A percentile compares a stretch with the other conserved stretches of the same genome.
Evolutionary conservation across 2,888 invertebrate species (phyloP).

Genomic region (Epistrophella euchroma): DNA sequence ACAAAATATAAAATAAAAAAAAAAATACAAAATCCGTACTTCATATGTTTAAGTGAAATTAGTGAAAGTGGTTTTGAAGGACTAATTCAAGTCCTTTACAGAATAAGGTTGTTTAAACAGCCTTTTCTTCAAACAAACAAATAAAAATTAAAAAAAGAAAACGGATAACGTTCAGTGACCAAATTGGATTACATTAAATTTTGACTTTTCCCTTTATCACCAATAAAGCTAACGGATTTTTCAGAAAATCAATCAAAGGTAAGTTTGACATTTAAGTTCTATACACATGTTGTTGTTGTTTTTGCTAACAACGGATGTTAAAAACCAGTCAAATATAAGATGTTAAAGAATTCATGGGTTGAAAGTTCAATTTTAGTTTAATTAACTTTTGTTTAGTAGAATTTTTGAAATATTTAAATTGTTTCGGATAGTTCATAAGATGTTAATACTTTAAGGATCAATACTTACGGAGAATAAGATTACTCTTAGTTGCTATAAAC

Average conservation of each 20-base stretch:
- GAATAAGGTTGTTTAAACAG: neutral
- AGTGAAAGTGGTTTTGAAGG: conserved; percentile 22
- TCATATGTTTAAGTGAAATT: neutral
- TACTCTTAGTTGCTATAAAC: neutral
- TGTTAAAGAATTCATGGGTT: neutral
- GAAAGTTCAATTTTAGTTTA: neutral
- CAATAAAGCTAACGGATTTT: conserved; percentile 19
- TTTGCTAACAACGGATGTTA: neutral
- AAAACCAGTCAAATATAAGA: neutral
- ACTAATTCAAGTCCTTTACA: neutral
- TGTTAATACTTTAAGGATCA: neutral
- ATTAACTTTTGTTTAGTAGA: neutral
- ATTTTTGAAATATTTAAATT: neutral
- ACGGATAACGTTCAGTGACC: conserved; percentile 56
- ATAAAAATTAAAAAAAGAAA: neutral
- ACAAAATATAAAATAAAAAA: neutral
- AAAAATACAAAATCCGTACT: neutral
- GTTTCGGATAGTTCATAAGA: neutral
- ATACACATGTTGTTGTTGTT: neutral
- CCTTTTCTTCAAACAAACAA: neutral
- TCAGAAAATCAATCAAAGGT: neutral
- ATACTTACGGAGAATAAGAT: neutral
- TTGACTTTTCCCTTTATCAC: conserved; percentile 10
- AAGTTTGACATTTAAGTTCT: conserved; percentile 28
- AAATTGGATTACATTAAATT: conserved; percentile 57